phyloP scores from a whole-genome alignment of 2,113 vertebrate genomes.

The Tragelaphus scriptus region DNA sequence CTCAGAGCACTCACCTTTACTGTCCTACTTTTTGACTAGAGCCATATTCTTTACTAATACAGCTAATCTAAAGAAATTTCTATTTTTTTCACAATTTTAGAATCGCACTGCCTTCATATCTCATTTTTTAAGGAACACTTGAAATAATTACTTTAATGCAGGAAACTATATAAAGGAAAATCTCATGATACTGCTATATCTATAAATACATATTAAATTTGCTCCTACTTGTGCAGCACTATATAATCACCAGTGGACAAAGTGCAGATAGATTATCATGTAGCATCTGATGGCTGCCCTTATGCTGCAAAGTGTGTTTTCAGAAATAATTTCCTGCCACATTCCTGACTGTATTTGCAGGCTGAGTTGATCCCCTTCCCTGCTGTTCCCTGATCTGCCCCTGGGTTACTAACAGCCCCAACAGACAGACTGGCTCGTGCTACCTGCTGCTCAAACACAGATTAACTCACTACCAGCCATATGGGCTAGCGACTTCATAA shows the following conservation, averaged over 20 bases:
- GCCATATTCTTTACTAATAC: background rate
- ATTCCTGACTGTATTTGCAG: constrained; percentile 87
- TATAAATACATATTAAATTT: background rate
- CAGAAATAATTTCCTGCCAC: constrained; percentile 86
- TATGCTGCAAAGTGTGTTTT: constrained; percentile 80
- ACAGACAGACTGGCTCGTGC: constrained; percentile 85
- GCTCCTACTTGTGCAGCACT: background rate
- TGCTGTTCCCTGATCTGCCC: constrained; percentile 86
- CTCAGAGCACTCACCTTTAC: background rate
- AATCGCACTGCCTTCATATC: background rate
- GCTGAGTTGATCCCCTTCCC: constrained; percentile 82
- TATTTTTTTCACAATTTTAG: background rate
- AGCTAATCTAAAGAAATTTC: background rate
- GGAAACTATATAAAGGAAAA: background rate
- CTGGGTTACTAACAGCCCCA: constrained; percentile 84
- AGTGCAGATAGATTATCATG: constrained; percentile 43
- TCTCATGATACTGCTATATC: background rate
- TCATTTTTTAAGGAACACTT: background rate
- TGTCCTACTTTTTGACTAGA: background rate
- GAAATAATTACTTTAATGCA: background rate
- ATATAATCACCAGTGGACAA: background rate
- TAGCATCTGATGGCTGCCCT: constrained; percentile 73
- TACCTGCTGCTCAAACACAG: constrained; percentile 82
- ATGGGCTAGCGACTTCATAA: constrained; percentile 82
- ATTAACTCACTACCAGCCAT: constrained; percentile 85